Evolutionary conservation across 2,113 vertebrate species (phyloP), one percentile per base, ranked within the genome.

Genomic region (Numenius arquata): DNA sequence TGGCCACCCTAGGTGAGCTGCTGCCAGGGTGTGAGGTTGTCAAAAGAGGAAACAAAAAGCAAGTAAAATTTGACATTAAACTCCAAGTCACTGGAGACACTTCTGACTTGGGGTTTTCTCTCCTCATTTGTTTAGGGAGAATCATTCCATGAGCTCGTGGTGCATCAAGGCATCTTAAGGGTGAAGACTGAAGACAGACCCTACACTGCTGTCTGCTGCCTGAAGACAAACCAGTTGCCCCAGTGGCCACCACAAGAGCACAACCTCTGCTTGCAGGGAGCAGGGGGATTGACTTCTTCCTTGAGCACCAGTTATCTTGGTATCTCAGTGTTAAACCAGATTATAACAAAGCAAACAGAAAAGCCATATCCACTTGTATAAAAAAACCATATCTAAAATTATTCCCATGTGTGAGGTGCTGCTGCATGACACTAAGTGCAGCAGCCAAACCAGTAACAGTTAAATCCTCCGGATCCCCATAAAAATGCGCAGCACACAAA

Each of bases 351-450:
- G 63, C 81, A 94, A 97, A 89, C 38, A 93, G 78, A 96, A 91
- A 93, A 96, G 53, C 47, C 61, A 68, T 82, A 96, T 80, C 89
- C 81, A 91, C 66, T 96, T 76, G 70, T 41, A 76, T 48, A 50
- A 85, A 78, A 86, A 89, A 87, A 74, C 61, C 71, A 38, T 90
- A 93, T 96, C 90, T 88, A 40, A 97, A 97, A 97, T 96, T 87
- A 91, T 62, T 97, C 85, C 94, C 96, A 96, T 96, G 95, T 97
- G 93, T 96, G 94, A 30, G 4, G 67, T 93, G 88, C 95, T 96
- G 96, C 94, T 85, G 89, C 91, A 73, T 96, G 95, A 97, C 95
- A 93, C 86, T 91, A 79, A 96, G 75, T 91, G 94, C 81, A 70
- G 82, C 90, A 96, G 93, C 85, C 95, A 96, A 93, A 90, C 81